Percentiles rank a stretch among this genome's conserved stretches.
These are phyloP conservation scores for Chaenodraco wilsoni DNA, from an alignment of 2,797 vertebrate genomes.

Conservation along the genomic window DNA sequence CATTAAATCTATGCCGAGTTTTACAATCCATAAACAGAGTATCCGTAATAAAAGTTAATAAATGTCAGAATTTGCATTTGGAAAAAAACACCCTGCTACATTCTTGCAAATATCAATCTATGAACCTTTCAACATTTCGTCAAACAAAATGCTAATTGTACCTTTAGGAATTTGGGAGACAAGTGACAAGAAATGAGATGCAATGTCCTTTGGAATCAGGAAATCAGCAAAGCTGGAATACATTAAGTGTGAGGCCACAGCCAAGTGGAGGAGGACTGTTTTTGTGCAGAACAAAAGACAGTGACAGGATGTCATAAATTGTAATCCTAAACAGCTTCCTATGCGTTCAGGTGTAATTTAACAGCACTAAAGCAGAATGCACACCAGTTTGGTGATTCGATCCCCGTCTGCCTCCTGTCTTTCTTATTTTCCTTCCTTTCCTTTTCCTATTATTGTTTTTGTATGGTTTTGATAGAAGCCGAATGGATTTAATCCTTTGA, in stretches of 20 bases:
- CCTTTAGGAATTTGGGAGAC: conserved; percentile 99
- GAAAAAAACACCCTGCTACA: conserved; percentile 89
- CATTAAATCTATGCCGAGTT: conserved; percentile 99
- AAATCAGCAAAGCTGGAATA: conserved; percentile 94
- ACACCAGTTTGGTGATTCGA: conserved; percentile 6
- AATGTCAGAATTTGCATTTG: conserved; percentile 99
- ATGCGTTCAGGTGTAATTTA: conserved; percentile 3
- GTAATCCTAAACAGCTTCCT: not conserved
- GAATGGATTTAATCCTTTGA: not conserved
- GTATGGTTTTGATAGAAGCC: not conserved
- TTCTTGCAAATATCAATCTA: conserved; percentile 99
- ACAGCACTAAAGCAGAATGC: conserved; percentile 4
- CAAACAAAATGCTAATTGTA: conserved; percentile 99
- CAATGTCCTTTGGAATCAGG: conserved; percentile 98
- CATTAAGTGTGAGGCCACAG: conserved; percentile 90
- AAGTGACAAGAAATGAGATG: conserved; percentile 99
- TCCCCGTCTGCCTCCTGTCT: not conserved
- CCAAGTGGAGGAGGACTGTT: conserved; percentile 58
- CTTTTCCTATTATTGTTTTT: not conserved
- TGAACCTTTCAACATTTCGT: conserved; percentile 99
- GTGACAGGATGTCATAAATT: conserved; percentile 26
- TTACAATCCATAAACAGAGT: conserved; percentile 99
- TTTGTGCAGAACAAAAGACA: conserved; percentile 33
- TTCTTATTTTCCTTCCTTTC: not conserved
- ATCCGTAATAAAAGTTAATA: conserved; percentile 99